Evolutionary conservation across 2,797 vertebrate species (phyloP).

Genomic region (Eulemur coronatus): DNA sequence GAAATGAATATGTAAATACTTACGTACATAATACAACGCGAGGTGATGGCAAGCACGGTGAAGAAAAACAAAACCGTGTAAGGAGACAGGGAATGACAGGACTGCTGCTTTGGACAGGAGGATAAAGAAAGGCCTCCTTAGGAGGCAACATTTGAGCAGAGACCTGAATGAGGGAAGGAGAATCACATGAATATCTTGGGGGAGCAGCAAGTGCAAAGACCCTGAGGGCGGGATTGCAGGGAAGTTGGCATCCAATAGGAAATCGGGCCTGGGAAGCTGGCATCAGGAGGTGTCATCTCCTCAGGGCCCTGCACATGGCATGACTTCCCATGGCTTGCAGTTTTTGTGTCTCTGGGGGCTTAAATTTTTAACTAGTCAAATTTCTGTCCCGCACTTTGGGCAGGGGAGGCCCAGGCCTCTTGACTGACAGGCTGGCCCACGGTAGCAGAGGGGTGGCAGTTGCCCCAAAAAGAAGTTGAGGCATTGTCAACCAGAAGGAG

Average conservation of each 20-base stretch:
- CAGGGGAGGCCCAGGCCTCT: neutral
- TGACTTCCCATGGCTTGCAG: neutral
- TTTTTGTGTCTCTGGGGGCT: neutral
- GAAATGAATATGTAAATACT: neutral
- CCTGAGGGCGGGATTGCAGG: neutral
- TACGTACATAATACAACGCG: accelerated
- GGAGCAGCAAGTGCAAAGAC: neutral
- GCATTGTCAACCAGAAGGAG: neutral
- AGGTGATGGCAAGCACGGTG: accelerated
- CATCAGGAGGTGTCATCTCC: neutral
- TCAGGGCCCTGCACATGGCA: neutral
- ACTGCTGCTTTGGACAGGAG: neutral
- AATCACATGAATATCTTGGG: neutral
- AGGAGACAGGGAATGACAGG: neutral
- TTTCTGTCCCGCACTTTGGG: neutral
- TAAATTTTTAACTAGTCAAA: neutral
- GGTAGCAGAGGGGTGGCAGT: neutral
- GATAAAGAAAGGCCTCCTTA: neutral
- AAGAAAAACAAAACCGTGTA: neutral
- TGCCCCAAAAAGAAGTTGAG: neutral
- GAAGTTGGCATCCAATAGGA: neutral
- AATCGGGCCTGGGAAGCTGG: neutral
- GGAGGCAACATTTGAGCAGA: neutral
- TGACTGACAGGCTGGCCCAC: neutral
- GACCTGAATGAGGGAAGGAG: neutral